These are phyloP conservation scores for Tiliacea aurago DNA, from an alignment of 2,888 invertebrate genomes.

Conservation along the genomic window DNA sequence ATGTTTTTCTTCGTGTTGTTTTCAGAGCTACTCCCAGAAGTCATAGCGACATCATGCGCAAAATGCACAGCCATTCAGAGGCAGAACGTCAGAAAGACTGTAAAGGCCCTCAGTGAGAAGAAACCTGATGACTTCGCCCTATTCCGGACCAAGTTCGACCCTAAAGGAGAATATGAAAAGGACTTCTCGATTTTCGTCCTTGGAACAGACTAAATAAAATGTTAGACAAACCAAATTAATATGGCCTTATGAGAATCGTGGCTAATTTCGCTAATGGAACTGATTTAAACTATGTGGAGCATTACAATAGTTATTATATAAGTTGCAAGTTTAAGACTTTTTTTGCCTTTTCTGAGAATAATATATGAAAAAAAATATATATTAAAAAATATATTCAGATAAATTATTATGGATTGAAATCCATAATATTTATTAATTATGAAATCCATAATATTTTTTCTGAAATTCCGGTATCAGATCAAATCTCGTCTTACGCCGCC, in stretches of 20 bases:
- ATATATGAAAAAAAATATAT: too few relatives aligned
- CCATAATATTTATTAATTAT: too few relatives aligned
- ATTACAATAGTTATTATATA: slow-evolving; percentile 64
- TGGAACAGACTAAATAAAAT: slow-evolving; percentile 66
- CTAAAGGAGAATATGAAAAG: slow-evolving; percentile 79
- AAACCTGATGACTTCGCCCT: slow-evolving; percentile 75
- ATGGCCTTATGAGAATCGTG: neutral
- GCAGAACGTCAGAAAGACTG: slow-evolving; percentile 76
- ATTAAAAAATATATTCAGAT: too few relatives aligned
- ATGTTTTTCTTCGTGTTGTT: slow-evolving; percentile 8
- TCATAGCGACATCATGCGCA: slow-evolving; percentile 80
- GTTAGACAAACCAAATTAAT: neutral
- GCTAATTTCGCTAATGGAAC: slow-evolving; percentile 11
- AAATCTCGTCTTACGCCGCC: neutral
- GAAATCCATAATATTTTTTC: neutral
- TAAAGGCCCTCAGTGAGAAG: slow-evolving; percentile 78
- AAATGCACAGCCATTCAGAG: slow-evolving; percentile 81
- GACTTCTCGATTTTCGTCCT: slow-evolving; percentile 77
- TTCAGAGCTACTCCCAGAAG: slow-evolving; percentile 83
- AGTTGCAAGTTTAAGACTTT: slow-evolving; percentile 44
- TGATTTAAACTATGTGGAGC: slow-evolving; percentile 74
- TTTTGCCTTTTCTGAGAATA: slow-evolving; percentile 9
- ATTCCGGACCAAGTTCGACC: slow-evolving; percentile 81
- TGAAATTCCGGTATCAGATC: neutral
- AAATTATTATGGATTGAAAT: too few relatives aligned